Evolutionary conservation across 2,888 invertebrate genomes (phyloP).

Genomic region (Yponomeuta plumbellus): DNA sequence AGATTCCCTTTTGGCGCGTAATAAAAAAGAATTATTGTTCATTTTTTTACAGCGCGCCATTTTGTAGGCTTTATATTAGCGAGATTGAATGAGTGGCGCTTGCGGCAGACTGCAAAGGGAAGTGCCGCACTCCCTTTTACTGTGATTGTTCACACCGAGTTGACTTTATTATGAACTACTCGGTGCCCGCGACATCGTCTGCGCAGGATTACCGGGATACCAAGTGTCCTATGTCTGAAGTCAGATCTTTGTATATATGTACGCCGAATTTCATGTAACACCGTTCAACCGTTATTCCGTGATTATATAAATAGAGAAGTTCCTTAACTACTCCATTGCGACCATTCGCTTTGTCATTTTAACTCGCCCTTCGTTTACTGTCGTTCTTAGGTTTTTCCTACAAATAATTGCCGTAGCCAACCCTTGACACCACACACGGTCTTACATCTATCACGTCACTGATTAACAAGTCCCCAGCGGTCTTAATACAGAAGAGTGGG

Average conservation of each 20-base stretch:
- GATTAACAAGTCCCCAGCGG: constrained; percentile 68
- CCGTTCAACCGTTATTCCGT: too few relatives aligned
- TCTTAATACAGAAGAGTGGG: constrained; percentile 44
- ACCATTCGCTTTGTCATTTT: too few relatives aligned
- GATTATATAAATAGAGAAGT: too few relatives aligned
- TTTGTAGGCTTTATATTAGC: constrained; percentile 65
- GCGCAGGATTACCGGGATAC: too few relatives aligned
- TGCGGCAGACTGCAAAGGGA: constrained; percentile 19
- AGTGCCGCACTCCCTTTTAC: constrained; percentile 13
- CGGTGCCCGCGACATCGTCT: too few relatives aligned
- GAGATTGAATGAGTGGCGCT: constrained; percentile 57
- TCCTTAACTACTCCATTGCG: too few relatives aligned
- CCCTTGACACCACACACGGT: neutral
- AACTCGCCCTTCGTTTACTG: too few relatives aligned
- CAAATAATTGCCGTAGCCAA: neutral
- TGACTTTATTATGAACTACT: neutral
- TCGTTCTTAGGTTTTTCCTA: neutral
- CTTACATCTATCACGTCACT: constrained; percentile 43
- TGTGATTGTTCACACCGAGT: constrained; percentile 12
- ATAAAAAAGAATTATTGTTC: constrained; percentile 77
- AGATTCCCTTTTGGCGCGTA: constrained; percentile 75
- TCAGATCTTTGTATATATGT: too few relatives aligned
- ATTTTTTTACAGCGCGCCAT: constrained; percentile 69
- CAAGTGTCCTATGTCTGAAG: too few relatives aligned
- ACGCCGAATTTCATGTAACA: too few relatives aligned